Base-by-base conservation (phyloP, 30 jellyfish, hydroid and myxozoan genomes). In the Mastigias papua region DNA sequence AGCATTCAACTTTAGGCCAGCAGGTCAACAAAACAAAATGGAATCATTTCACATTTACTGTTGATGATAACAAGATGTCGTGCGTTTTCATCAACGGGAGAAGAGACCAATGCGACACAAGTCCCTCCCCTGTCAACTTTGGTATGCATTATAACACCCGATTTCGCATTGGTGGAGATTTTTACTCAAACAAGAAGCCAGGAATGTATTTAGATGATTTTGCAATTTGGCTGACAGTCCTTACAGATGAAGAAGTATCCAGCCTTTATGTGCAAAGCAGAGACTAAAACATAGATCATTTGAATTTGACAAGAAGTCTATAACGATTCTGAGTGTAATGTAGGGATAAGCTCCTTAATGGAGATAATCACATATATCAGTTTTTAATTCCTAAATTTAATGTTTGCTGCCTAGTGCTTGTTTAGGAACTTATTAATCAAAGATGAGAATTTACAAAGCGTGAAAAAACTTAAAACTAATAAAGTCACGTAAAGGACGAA, bases 11-110 rank as follows among this genome's bases (percentile, higher is more conserved):
- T 8, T 50, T 48, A 23, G 86, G 86, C 27, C 11, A 1, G 9
- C 5, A 31, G 20, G 74, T 75, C 11, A 33, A 42, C 60, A 49
- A 54, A 70, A 50, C 73, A 54, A 27, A 29, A 13, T 75, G 86
- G 86, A 75, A 75, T 29, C 86, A 75, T 23, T 75, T 75, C 57
- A 75, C 86, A 9, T 49, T 75, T 46, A 1, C 62, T 1, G 86
- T 75, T 16, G 86, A 50, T 49, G 86, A 75, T 19, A 54, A 51
- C 73, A 26, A 0, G 15, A 29, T 7, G 48, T 10, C 28, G 11
- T 75, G 86, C 27, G 86, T 37, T 30, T 75, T 23, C 21, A 32
- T 75, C 60, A 75, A 75, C 62, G 86, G 86, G 50, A 70, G 10
- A 9, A 75, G 29, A 54, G 74, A 75, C 2, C 35, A 32, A 26